phyloP scores from a whole-genome alignment of 2,888 invertebrate genomes.

The Phalera bucephala region DNA sequence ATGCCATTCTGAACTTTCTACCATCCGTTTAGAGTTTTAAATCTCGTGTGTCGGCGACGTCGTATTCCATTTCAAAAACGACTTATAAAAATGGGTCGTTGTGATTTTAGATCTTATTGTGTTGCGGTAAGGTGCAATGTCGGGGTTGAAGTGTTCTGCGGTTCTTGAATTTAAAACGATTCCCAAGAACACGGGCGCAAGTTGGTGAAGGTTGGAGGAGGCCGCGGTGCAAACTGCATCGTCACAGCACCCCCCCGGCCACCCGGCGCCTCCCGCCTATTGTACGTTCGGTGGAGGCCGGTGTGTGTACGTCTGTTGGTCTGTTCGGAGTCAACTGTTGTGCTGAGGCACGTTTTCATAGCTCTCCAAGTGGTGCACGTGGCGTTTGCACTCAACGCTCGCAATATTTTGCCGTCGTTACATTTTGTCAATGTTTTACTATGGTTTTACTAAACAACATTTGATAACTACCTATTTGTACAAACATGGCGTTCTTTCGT shows the following conservation, averaged over 20 bases:
- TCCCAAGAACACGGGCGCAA: conserved; percentile 81
- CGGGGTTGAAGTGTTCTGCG: conserved; percentile 61
- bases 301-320: conserved; percentile 61
- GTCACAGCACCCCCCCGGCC: conserved; percentile 63
- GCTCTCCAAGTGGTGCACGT: conserved; percentile 52
- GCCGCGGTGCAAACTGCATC: conserved; percentile 81
- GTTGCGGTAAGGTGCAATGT: conserved; percentile 52
- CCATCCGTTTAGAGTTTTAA: conserved; percentile 54
- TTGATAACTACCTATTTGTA: too few species aligned
- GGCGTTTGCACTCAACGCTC: conserved; percentile 55
- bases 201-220: conserved; percentile 81
- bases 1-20: conserved; percentile 65
- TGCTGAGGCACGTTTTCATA: conserved; percentile 73
- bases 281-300: conserved; percentile 47
- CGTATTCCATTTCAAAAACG: conserved; percentile 63
- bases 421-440: conserved; percentile 19
- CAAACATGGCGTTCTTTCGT: too few species aligned
- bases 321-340: conserved; percentile 74
- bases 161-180: conserved; percentile 83
- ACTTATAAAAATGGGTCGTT: conserved; percentile 55
- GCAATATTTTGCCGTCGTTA: conserved; percentile 54
- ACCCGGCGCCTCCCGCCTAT: conserved; percentile 52
- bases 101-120: conserved; percentile 55
- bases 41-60: conserved; percentile 45
- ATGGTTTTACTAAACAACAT: neutral